phyloP scores from a whole-genome alignment of 2,888 invertebrate genomes.

The Drosophila birchii region DNA sequence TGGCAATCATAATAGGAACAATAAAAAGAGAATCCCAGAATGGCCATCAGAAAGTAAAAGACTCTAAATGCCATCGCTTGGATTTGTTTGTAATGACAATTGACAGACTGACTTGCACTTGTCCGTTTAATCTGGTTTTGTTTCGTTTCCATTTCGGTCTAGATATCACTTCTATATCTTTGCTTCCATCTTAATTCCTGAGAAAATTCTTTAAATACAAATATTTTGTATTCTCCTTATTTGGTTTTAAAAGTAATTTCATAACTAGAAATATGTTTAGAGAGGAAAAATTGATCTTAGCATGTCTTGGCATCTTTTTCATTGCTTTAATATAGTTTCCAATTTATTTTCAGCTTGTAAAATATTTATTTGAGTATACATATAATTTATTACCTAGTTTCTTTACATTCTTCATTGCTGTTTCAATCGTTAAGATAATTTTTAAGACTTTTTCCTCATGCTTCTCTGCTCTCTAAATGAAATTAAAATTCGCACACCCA shows the following conservation, averaged over 20 bases:
- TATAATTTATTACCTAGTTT: too few relatives aligned
- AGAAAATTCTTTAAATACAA: background rate
- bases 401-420: too few relatives aligned
- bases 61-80: constrained; percentile 36
- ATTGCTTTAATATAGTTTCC: background rate
- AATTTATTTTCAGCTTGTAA: background rate
- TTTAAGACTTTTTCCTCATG: too few relatives aligned
- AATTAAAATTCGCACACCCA: constrained; percentile 14
- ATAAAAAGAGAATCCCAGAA: constrained; percentile 55
- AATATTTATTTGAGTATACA: background rate
- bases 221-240: constrained; percentile 1
- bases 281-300: background rate
- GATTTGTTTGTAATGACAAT: constrained; percentile 45
- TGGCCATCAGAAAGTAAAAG: constrained; percentile 46
- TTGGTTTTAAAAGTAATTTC: background rate
- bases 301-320: background rate
- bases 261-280: background rate
- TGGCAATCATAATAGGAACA: constrained; percentile 61
- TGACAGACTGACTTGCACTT: constrained; percentile 43
- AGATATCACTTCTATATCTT: constrained; percentile 6
- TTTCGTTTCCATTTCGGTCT: constrained; percentile 32
- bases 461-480: constrained; percentile 1
- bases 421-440: too few relatives aligned
- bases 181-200: constrained; percentile 3
- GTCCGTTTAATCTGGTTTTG: constrained; percentile 35